Conservation (phyloP, 2,888 invertebrate species). For the Noctuana brunneofusca region DNA sequence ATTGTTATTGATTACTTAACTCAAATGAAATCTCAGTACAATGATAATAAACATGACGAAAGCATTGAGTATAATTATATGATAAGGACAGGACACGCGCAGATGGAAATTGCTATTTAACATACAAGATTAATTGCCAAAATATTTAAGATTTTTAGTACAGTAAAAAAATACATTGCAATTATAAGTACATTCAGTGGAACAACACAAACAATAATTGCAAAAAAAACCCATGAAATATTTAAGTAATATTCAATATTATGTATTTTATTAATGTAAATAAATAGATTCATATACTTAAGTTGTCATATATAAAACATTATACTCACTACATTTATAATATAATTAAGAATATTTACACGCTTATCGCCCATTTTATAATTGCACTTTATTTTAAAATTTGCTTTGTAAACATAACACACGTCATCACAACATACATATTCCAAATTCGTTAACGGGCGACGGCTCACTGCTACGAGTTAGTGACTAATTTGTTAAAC, state of each 20-base stretch:
- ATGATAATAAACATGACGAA: conserved; percentile 5
- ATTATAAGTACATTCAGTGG: conserved; percentile 28
- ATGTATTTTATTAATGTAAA: conserved; percentile 14
- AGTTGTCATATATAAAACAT: conserved; percentile 27
- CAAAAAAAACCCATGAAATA: conserved; percentile 23
- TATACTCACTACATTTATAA: conserved; percentile 34
- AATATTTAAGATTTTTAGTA: not conserved
- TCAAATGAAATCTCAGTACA: conserved; percentile 18
- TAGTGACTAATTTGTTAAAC: conserved; percentile 31
- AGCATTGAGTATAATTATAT: not conserved
- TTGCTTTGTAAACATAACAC: conserved; percentile 15
- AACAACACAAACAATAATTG: conserved; percentile 15
- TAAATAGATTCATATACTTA: conserved; percentile 29
- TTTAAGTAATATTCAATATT: not conserved
- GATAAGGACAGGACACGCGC: not conserved
- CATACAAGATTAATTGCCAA: not conserved
- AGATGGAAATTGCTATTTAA: conserved; percentile 1
- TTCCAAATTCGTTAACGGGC: conserved; percentile 16
- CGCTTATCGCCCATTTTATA: conserved; percentile 36
- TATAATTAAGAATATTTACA: conserved; percentile 40
- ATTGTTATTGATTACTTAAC: conserved; percentile 19
- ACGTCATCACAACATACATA: conserved; percentile 6
- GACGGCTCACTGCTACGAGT: conserved; percentile 16
- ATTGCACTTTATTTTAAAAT: conserved; percentile 40
- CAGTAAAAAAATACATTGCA: not conserved